Evolutionary conservation across 2,888 invertebrate species (phyloP), one percentile per base, ranked within the genome.

Genomic region (Chaitophorus viminalis): DNA sequence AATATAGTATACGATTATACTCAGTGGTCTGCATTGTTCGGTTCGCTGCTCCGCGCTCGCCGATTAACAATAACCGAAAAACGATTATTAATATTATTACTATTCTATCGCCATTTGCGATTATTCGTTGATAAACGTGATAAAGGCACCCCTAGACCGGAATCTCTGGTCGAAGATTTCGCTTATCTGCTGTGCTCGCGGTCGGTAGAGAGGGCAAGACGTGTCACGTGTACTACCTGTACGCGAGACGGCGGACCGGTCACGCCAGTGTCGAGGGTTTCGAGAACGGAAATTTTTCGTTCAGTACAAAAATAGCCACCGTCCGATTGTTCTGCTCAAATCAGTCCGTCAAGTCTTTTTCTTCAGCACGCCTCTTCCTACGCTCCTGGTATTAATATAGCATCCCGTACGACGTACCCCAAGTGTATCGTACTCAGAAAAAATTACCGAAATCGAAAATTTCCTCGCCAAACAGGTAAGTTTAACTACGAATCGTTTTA

Each of bases 301-400:
- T 84, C 46, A 84, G 46, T 65, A 65, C 75, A 46, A 46, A 84
- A 84, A 84, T 84, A 84, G 84, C 21, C 76, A 65, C 46, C 84
- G 76, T 68, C 31, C 84, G n/a, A 46, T 39, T 9, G 39, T 83
- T 77, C 29, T n/a, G 25, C 25, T 60, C 60, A 21, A 60, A 21
- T 25, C 60, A 18, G 8, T 46, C 60, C 5, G 25, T 2, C 54
- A 18, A 21, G 52, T 52, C 52, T 25, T 18, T 60, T 60, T 60
- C 60, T 21, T 21, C 60, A 6, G 5, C 1, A 18, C 21, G 18
- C 3, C 18, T 6, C 25, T 18, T 25, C 25, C 60, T 18, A 6
- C 60, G 60, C 25, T 25, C 60, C 60, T 60, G 60, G 21, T 60
- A 60, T 60, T 6, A 21, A 25, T 25, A 60, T 25, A 60, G 25